phyloP scores from a whole-genome alignment of 2,113 vertebrate genomes.

The Ochotona princeps region DNA sequence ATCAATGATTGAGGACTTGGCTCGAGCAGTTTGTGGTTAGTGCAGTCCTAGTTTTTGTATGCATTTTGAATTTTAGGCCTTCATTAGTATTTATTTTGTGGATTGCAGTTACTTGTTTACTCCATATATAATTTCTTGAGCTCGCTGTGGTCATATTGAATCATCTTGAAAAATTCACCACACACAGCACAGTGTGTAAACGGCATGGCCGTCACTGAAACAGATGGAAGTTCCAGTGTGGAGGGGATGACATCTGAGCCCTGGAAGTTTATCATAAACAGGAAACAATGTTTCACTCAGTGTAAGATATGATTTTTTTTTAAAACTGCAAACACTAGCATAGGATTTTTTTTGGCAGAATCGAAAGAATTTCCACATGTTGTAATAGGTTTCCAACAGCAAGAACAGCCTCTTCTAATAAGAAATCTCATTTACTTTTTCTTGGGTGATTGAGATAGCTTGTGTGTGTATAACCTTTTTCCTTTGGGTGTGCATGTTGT shows the following conservation, averaged over 20 bases:
- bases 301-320: background rate
- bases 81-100: background rate
- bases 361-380: conserved; percentile 29
- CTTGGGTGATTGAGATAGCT: background rate
- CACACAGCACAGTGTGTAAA: background rate
- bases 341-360: conserved; percentile 31
- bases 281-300: conserved; percentile 37
- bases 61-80: background rate
- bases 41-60: background rate
- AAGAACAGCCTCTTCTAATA: conserved; percentile 1
- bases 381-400: background rate
- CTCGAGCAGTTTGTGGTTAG: background rate
- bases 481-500: conserved; percentile 48
- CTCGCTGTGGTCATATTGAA: background rate
- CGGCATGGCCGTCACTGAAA: background rate
- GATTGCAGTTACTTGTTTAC: background rate
- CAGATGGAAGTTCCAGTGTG: background rate
- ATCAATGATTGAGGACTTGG: background rate
- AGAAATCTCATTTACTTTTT: conserved; percentile 12
- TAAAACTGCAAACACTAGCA: background rate
- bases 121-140: background rate
- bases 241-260: background rate
- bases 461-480: background rate
- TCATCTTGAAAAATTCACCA: background rate
- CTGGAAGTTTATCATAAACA: background rate